Evolutionary conservation across 1,140 invertebrate species (phyloP), one percentile per base, ranked within the genome.

Genomic region (Ceratina japonica): DNA sequence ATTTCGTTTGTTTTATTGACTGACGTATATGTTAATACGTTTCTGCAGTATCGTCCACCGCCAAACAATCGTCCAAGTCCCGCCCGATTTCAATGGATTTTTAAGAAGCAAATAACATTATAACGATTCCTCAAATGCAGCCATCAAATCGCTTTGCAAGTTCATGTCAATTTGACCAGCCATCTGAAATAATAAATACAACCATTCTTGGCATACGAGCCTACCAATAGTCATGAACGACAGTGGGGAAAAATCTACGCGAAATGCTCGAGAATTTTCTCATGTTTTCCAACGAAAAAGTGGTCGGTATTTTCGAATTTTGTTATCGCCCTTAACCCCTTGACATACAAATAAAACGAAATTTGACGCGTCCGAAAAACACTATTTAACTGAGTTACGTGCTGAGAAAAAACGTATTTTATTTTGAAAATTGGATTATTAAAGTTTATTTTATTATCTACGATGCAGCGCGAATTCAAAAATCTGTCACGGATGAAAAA

Each of bases 91-190:
- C 68, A 84, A 72, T 84, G 54, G 76, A 63, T 79, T 84, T 81
- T 71, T 83, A 79, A 88, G 74, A 80, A 89, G 85, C 86, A 87
- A 75, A 86, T 83, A 87, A 90, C 85, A 93, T 94, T 97, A 97
- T 94, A 98, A 95, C 61, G 96, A 97, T 93, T 98, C 97, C 94
- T 99, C 98, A 93, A 99, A 99, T 75, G 97, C 97, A 89, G 98
- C 97, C 97, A 99, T 98, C 90, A 99, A 94, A 94, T 99, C 98
- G 94, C 98, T 98, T 93, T 99, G 98, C 94, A 97, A 96, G 93
- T 98, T 99, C 97, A 99, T 98, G 92, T 99, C 98, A 89, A 99
- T 99, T 93, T 97, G 97, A 72, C 97, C 96, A 71, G 97, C 97
- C 96, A 98, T 96, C 98, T 98, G 95, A 70, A 95, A 95, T 87